These are phyloP conservation scores for Macaria liturata DNA, from an alignment of 2,888 invertebrate species.

Conservation along the genomic window DNA sequence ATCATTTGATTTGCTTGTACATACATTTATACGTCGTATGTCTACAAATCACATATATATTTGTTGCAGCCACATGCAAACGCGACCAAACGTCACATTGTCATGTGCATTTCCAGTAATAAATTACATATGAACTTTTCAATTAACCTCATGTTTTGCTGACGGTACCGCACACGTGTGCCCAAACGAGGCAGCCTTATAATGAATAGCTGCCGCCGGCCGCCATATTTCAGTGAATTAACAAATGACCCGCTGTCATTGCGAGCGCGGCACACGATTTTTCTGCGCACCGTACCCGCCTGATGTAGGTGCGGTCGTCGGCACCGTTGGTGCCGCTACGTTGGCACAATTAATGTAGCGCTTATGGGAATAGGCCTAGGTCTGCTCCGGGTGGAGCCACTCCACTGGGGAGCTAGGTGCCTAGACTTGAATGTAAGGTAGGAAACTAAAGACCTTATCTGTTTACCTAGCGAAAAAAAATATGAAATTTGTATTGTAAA, in stretches of 20 bases:
- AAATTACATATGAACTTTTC: too few species aligned
- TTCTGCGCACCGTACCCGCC: constrained; percentile 78
- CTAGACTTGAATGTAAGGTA: too few species aligned
- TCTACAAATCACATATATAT: too few species aligned
- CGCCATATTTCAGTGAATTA: constrained; percentile 82
- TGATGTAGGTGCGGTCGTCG: constrained; percentile 77
- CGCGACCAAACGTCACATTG: too few species aligned
- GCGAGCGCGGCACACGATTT: constrained; percentile 75
- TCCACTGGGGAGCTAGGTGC: too few species aligned
- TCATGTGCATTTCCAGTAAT: too few species aligned
- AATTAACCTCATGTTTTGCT: constrained; percentile 32
- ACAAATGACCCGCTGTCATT: constrained; percentile 79
- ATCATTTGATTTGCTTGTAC: too few species aligned
- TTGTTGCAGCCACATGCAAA: too few species aligned
- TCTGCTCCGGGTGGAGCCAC: constrained; percentile 12
- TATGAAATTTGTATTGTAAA: too few species aligned
- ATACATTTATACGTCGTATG: too few species aligned
- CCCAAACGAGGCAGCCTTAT: constrained; percentile 78
- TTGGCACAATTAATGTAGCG: constrained; percentile 56
- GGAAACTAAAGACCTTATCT: too few species aligned
- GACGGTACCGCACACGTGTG: constrained; percentile 72
- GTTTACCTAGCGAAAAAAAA: too few species aligned
- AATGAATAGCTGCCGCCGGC: constrained; percentile 79
- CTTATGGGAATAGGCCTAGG: constrained; percentile 44
- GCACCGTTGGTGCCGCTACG: constrained; percentile 41